Evolutionary conservation across 2,888 invertebrate species (phyloP).

Genomic region (Campaea margaritaria): DNA sequence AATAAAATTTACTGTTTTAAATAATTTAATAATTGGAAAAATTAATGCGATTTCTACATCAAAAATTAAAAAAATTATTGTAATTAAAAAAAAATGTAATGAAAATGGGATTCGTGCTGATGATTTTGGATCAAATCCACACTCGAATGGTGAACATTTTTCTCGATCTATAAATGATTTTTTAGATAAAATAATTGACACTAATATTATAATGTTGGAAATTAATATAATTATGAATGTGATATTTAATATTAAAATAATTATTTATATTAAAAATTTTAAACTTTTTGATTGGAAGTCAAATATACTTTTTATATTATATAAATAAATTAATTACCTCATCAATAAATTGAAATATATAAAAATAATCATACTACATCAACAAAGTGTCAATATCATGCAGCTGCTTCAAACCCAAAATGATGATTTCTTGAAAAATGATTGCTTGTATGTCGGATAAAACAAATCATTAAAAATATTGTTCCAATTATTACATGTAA

Average conservation of each 20-base stretch:
- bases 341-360: slow-evolving; percentile 88
- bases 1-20: slow-evolving; percentile 58
- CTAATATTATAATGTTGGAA: slow-evolving; percentile 49
- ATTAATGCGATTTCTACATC: slow-evolving; percentile 89
- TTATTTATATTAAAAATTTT: slow-evolving; percentile 86
- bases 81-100: slow-evolving; percentile 87
- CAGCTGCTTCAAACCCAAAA: too few species aligned
- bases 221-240: slow-evolving; percentile 68
- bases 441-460: slow-evolving; percentile 62
- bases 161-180: too few species aligned
- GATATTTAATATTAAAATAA: slow-evolving; percentile 68
- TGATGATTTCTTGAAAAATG: slow-evolving; percentile 49
- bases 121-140: slow-evolving; percentile 59
- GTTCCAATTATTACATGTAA: slow-evolving; percentile 88
- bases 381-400: too few species aligned
- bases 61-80: slow-evolving; percentile 90
- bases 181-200: too few species aligned
- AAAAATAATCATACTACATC: slow-evolving; percentile 57
- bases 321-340: slow-evolving; percentile 87
- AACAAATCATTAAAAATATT: slow-evolving; percentile 61
- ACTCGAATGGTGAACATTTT: too few species aligned
- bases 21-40: slow-evolving; percentile 82
- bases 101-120: slow-evolving; percentile 72
- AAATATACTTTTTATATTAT: slow-evolving; percentile 89
- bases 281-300: slow-evolving; percentile 90